Evolutionary conservation across 1,140 invertebrate species (phyloP).

Genomic region (Triops longicaudatus): DNA sequence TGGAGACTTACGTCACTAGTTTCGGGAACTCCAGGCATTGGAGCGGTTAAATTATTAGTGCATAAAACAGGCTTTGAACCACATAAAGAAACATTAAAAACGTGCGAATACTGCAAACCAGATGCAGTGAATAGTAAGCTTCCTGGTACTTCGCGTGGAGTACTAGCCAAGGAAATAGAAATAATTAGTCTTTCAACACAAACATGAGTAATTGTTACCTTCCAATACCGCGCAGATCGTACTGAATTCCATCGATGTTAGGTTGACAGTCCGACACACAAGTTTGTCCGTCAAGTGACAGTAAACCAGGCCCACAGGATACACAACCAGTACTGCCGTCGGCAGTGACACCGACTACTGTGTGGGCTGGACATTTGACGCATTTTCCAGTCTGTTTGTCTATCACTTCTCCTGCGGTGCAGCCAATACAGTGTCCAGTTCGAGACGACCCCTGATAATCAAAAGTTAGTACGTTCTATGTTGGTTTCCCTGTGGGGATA

Average conservation of each 20-base stretch:
- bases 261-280: conserved; percentile 41
- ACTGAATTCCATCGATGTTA: conserved; percentile 37
- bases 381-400: conserved; percentile 35
- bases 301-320: conserved; percentile 45
- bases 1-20: background rate
- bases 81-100: conserved; percentile 53
- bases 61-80: conserved; percentile 40
- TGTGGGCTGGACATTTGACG: conserved; percentile 43
- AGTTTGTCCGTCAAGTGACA: conserved; percentile 37
- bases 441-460: conserved; percentile 12
- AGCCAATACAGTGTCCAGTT: background rate
- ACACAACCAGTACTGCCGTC: conserved; percentile 44
- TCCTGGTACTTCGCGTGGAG: conserved; percentile 39
- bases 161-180: conserved; percentile 33
- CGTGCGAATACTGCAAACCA: conserved; percentile 50
- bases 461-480: no score
- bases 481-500: background rate
- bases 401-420: background rate
- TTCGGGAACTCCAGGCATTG: conserved; percentile 1
- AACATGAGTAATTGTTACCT: conserved; percentile 36
- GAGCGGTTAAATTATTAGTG: conserved; percentile 41
- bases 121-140: conserved; percentile 47
- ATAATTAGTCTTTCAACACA: conserved; percentile 20
- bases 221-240: conserved; percentile 43
- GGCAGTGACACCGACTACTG: conserved; percentile 42